Evolutionary conservation across 2,113 vertebrate species (phyloP).

Genomic region (Vulpes lagopus): DNA sequence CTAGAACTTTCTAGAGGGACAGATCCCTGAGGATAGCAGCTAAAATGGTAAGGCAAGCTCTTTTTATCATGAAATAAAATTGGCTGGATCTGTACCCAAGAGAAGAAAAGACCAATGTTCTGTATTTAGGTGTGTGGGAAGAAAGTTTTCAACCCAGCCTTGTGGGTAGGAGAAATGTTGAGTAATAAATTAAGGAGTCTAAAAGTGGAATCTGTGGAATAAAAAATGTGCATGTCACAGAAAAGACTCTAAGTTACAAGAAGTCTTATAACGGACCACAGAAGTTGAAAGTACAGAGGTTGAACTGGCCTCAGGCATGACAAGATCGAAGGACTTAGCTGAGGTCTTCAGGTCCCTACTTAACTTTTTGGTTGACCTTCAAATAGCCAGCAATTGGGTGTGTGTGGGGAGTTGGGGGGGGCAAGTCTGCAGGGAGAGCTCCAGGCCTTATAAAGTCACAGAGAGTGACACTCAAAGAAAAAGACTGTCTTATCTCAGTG

Average conservation of each 20-base stretch:
- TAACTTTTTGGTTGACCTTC: neutral
- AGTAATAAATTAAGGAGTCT: neutral
- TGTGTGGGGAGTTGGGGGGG: neutral
- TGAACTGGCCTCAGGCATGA: neutral
- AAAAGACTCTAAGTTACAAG: neutral
- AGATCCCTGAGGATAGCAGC: neutral
- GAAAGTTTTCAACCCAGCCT: neutral
- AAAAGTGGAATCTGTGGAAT: neutral
- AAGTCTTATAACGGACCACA: too few relatives aligned
- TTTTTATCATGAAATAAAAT: conserved; percentile 41
- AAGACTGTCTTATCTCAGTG: neutral
- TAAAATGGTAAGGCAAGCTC: neutral
- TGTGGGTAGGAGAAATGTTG: neutral
- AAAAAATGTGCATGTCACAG: neutral
- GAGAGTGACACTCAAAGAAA: neutral
- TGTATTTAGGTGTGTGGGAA: neutral
- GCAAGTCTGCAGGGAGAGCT: neutral
- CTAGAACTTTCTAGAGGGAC: conserved; percentile 24
- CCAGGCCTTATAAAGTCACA: neutral
- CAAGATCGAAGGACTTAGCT: neutral
- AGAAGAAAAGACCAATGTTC: conserved; percentile 31
- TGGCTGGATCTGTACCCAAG: neutral
- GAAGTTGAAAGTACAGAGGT: neutral
- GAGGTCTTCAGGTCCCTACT: neutral
- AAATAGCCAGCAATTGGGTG: neutral